Base-by-base conservation (phyloP, 2,113 vertebrate species). In the Corythoichthys intestinalis region DNA sequence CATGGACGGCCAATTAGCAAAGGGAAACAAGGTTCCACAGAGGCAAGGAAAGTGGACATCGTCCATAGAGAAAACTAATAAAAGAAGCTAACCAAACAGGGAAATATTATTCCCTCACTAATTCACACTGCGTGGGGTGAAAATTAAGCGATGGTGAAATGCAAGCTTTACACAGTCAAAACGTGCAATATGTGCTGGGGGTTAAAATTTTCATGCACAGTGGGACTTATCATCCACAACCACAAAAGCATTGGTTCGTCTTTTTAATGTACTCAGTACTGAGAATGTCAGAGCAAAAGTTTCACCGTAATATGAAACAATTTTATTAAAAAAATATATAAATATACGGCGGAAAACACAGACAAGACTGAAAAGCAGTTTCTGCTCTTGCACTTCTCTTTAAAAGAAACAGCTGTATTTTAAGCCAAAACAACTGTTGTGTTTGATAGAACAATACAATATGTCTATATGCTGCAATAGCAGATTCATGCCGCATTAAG, bases 1-100 rank as follows among this genome's bases (percentile, higher is more conserved):
- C 69, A 69, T 7, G 69, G 74, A 63, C 8, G 69, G 67, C 74
- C 86, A 86, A 88, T 88, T 84, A 86, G 70, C 65, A 46, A 52
- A 20, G 20, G 60, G 56, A 53, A 20, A 46, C 9, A 66, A 50
- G 17, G 34, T 52, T 37, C 48, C 49, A 37, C 13, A n/a, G 64
- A 49, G 46, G 48, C 38, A 34, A 52, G 47, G 35, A 15, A 69
- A 54, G 67, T 20, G 46, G 53, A 61, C 5, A 7, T 37, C 50
- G 44, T 13, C 12, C 11, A 7, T 10, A 34, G 20, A 12, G 68
- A 60, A 41, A 17, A 35, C 48, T 35, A 38, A 50, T 28, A n/a
- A 71, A 39, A 57, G 44, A 52, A 38, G 38, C 63, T 35, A 66
- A 65, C 3, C 35, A 28, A 4, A 9, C 54, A 50, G 65, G 79